phyloP scores from a whole-genome alignment of 92 coral and sea anemone species.

The Actinostola sp. region DNA sequence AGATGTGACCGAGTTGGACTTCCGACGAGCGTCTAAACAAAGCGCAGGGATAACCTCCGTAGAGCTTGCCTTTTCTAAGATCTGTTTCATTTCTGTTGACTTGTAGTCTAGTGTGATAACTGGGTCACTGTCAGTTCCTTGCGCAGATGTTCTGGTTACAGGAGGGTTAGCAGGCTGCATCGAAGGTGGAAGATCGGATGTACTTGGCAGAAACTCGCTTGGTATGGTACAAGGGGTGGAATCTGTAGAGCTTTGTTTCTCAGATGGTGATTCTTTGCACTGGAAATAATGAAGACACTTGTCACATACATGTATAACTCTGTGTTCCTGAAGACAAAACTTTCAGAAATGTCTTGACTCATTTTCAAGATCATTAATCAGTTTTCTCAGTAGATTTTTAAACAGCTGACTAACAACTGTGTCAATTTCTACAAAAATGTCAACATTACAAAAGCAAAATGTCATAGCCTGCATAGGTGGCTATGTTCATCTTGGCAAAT shows the following conservation, averaged over 20 bases:
- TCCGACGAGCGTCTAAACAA: conserved; percentile 72
- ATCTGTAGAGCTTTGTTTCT: conserved; percentile 3
- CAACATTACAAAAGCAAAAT: no score
- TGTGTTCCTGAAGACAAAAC: not conserved
- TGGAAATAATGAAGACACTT: not conserved
- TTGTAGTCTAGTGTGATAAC: conserved; percentile 85
- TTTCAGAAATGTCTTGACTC: no score
- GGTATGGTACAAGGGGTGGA: conserved; percentile 7
- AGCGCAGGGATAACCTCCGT: conserved; percentile 87
- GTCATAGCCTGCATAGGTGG: no score
- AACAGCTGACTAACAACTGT: no score
- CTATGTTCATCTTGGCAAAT: no score
- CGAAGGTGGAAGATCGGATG: not conserved
- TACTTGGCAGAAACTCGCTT: not conserved
- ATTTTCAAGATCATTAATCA: no score
- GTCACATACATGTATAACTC: no score
- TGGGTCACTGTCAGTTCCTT: conserved; percentile 47
- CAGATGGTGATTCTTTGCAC: conserved; percentile 15
- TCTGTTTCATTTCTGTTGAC: conserved; percentile 91
- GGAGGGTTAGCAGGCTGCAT: not conserved
- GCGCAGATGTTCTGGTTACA: not conserved
- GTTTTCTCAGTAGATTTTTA: no score
- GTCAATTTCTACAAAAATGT: no score
- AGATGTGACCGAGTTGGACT: conserved; percentile 88
- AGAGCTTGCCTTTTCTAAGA: conserved; percentile 85